Percentiles rank a stretch among this genome's conserved stretches.
Conservation (phyloP, 2,797 vertebrate species). For the Enteromius fasciolatus region DNA sequence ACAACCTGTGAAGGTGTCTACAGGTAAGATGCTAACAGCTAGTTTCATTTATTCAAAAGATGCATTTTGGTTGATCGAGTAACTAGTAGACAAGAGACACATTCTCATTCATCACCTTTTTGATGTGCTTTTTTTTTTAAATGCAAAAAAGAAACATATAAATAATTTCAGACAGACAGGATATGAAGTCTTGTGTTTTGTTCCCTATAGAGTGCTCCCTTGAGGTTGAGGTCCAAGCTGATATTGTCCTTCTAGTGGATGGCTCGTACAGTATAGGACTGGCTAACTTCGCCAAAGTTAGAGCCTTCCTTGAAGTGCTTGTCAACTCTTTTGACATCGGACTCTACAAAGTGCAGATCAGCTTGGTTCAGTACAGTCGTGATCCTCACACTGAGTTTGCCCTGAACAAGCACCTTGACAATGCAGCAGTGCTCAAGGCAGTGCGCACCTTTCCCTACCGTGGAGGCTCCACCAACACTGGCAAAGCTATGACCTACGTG, state of each 20-base stretch:
- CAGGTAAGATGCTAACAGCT: conserved; percentile 76
- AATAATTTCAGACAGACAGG: neutral
- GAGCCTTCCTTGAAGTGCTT: conserved; percentile 94
- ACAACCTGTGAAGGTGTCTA: conserved; percentile 90
- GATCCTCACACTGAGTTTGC: conserved; percentile 95
- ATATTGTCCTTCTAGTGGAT: conserved; percentile 96
- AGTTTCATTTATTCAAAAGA: neutral
- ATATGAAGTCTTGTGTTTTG: conserved; percentile 44
- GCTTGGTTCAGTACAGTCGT: conserved; percentile 98
- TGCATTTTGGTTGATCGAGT: neutral
- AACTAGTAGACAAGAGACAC: neutral
- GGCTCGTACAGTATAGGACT: conserved; percentile 99
- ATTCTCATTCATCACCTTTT: neutral
- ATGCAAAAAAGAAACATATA: neutral
- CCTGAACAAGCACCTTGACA: conserved; percentile 90
- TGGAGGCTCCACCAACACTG: conserved; percentile 97
- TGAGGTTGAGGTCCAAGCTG: conserved; percentile 96
- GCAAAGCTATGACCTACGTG: conserved; percentile 96
- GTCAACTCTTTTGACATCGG: conserved; percentile 95
- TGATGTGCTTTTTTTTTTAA: neutral
- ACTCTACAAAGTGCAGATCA: conserved; percentile 90
- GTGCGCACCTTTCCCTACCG: conserved; percentile 95
- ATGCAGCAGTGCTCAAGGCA: conserved; percentile 88
- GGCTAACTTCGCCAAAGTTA: conserved; percentile 98
- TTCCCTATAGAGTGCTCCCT: conserved; percentile 89